Evolutionary conservation across 1,140 invertebrate genomes (phyloP), one percentile per base, ranked within the genome.

Genomic region (Andricus grossulariae): DNA sequence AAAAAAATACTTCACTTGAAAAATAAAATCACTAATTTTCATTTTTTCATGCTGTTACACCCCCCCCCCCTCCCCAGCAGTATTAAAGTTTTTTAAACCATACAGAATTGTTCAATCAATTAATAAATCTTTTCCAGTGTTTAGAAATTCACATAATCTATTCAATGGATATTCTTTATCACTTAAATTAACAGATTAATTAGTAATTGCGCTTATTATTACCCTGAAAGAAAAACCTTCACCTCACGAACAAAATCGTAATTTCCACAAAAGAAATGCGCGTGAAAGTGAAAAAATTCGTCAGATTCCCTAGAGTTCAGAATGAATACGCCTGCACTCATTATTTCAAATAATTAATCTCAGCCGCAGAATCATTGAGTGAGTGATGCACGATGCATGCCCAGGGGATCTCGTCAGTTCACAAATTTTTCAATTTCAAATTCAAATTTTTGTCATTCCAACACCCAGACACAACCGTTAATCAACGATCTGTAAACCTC

Each of bases 311-410:
- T 16, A 16, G 32, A 39, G 60, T 16, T 66, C 32, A 16, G 5
- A 39, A 66, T 66, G 60, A 66, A 66, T 66, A 15, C 13, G 45
- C n/a, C 60, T 66, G 25, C 39, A 32, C 60, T 45, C 39, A 45
- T 66, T 66, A 66, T 66, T 66, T 66, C 13, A 66, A 66, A 66
- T 66, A 66, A 66, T 66, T 66, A 39, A 39, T 66, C 25, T n/a
- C 25, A 66, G 25, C 25, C 32, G 25, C 25, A 39, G 15, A 25
- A 39, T 25, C 25, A 39, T 66, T 45, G 2, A 66, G n/a, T 32
- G 60, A 66, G 32, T 66, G 60, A 39, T 13, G 39, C 25, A 16
- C 60, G 60, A 66, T 39, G 16, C 16, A 39, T 66, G 25, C 60
- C 25, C 25, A 16, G 32, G 21, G 60, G 60, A 5, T 66, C n/a